Evolutionary conservation across 2,797 vertebrate genomes (phyloP).

Genomic region (Eurystomus glaucurus): DNA sequence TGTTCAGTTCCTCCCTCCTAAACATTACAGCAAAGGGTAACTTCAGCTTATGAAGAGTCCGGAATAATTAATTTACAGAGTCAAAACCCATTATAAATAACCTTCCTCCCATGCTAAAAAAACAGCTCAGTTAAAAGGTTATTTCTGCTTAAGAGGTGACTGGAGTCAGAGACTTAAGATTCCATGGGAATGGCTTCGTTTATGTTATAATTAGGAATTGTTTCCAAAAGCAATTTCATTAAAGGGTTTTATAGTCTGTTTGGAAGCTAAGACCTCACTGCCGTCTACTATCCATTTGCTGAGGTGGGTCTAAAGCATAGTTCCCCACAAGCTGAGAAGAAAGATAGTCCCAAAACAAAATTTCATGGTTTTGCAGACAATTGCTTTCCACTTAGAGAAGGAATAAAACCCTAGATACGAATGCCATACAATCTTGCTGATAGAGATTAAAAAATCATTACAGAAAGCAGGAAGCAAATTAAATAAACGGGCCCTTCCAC

Average conservation of each 20-base stretch:
- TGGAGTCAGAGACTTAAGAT: neutral
- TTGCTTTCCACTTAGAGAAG: neutral
- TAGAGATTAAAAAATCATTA: neutral
- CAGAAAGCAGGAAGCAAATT: neutral
- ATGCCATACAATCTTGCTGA: neutral
- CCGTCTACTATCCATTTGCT: neutral
- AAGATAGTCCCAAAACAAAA: neutral
- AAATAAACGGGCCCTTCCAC: neutral
- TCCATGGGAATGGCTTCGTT: conserved; percentile 44
- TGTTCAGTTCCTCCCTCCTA: neutral
- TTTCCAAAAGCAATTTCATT: conserved; percentile 32
- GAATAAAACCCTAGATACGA: neutral
- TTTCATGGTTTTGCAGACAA: neutral
- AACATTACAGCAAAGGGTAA: neutral
- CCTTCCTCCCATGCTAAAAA: neutral
- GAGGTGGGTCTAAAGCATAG: neutral
- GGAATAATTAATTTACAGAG: neutral
- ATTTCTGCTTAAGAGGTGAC: conserved; percentile 35
- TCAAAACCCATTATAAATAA: conserved; percentile 8
- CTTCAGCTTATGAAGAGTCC: neutral
- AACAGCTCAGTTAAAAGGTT: neutral
- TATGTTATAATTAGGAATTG: conserved; percentile 16
- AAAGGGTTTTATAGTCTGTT: neutral
- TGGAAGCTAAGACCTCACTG: neutral
- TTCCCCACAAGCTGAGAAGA: neutral